Evolutionary conservation across 2,113 vertebrate genomes (phyloP), one percentile per base, ranked within the genome.

Genomic region (Forbesichthys agassizii): DNA sequence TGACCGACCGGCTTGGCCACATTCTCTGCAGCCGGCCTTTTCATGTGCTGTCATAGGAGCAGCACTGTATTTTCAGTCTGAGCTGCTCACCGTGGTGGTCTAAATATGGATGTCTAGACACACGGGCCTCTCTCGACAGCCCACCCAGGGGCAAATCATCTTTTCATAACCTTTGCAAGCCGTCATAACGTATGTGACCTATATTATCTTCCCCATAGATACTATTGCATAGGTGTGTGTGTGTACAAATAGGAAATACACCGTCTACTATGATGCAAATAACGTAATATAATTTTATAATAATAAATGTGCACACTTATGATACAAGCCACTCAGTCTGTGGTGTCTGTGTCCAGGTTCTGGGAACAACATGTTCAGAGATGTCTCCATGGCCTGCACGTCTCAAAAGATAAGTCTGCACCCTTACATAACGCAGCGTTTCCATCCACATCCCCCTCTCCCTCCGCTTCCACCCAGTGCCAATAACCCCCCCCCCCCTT

Each of bases 391-490:
- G 62, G 56, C 67, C 61, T 75, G 61, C 66, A 52, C 59, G 73
- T 59, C 33, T 57, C 4, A 62, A 77, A 73, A 78, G 64, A 65
- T 70, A 61, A 27, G 54, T 66, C 66, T 2, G 48, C 13, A 12
- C 57, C 3, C 9, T 81, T 82, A 81, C 18, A 57, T 75, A 86
- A 90, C 71, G 49, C 74, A 55, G 55, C 62, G 69, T 80, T 83
- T 79, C 71, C 72, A 65, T 68, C 57, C 27, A 33, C 9, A n/a
- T 62, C 54, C 67, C 65, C 52, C 27, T 59, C 54, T 69, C 65
- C 52, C 27, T 59, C 64, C 64, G 33, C 60, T 27, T 65, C 55
- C 48, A 68, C 63, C 60, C 48, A 48, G 18, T 65, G 71, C 63
- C 69, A 83, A 52, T 57, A 52, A 33, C 18, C 42, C 14, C 27